phyloP scores from a whole-genome alignment of 2,888 invertebrate species.

The Smittia sp. region DNA sequence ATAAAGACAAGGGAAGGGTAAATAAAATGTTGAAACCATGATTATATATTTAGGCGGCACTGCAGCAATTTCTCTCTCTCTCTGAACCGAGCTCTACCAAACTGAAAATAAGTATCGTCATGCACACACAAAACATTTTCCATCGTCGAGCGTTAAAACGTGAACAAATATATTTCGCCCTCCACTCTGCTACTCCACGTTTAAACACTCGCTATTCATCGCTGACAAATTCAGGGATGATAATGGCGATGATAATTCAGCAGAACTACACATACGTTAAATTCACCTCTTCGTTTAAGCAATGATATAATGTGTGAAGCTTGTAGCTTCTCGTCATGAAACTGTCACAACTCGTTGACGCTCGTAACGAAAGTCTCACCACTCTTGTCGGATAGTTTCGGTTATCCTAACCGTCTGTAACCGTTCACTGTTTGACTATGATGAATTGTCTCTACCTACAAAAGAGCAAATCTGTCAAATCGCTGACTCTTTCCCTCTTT shows the following conservation, averaged over 20 bases:
- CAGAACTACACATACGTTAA: slow-evolving; percentile 1
- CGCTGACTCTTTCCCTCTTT: too few species aligned
- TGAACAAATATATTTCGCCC: not conserved
- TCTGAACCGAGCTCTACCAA: not conserved
- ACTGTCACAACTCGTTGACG: not conserved
- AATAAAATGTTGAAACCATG: slow-evolving; percentile 30
- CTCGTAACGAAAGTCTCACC: not conserved
- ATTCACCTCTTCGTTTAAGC: slow-evolving; percentile 4
- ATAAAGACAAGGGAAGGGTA: slow-evolving; percentile 18
- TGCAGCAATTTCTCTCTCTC: not conserved
- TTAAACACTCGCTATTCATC: slow-evolving; percentile 20
- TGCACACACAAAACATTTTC: slow-evolving; percentile 30
- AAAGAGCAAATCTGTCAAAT: too few species aligned
- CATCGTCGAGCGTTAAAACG: not conserved
- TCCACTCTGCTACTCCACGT: not conserved
- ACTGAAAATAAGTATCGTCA: slow-evolving; percentile 16
- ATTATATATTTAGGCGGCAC: slow-evolving; percentile 25
- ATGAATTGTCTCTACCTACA: too few species aligned
- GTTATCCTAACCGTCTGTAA: too few species aligned
- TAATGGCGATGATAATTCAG: slow-evolving; percentile 27
- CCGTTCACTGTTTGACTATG: too few species aligned
- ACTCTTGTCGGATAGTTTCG: too few species aligned
- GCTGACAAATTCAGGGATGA: slow-evolving; percentile 28
- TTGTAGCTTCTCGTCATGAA: not conserved
- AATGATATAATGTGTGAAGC: not conserved